Evolutionary conservation across 2,888 invertebrate genomes (phyloP), one percentile per base, ranked within the genome.

Genomic region (Netelia virgata): DNA sequence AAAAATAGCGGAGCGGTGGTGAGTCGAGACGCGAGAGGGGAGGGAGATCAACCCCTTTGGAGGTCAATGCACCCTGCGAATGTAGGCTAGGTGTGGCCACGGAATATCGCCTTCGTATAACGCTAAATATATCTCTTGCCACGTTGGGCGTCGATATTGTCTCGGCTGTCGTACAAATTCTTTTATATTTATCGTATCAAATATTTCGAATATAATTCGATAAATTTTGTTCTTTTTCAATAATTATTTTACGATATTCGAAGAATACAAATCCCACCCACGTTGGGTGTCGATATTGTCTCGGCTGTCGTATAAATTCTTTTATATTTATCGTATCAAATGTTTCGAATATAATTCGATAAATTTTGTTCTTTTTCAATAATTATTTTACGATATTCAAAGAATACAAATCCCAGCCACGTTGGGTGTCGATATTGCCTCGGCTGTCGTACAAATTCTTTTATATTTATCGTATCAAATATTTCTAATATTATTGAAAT

Each of bases 51-150:
- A 82, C 75, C 75, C 79, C 81, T 84, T 82, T 77, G 66, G 81
- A 80, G 86, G 86, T 86, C 86, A 84, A 82, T 86, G 86, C 75
- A 86, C 83, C 70, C 74, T 61, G 69, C 57, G 50, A 86, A 86
- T 86, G 82, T 86, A 86, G 86, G 86, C 83, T 84, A 86, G 78
- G 78, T 82, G 83, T 86, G 84, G 84, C 70, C 81, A 43, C 75
- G 16, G 28, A 68, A 73, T 78, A 78, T 78, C 64, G 28, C 28
- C 47, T 28, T 16, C 18, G n/a, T 3, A 28, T 47, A 53, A 61
- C 59, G 36, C 68, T 14, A 68, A 50, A 50, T 18, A 23, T 50
- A 68, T 23, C 14, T 11, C n/a, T 1, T 47, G n/a, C 16, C 9
- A 11, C 16, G 14, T 47, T 47, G 11, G 2, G 47, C 14, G 16